Evolutionary conservation across 2,113 vertebrate species (phyloP), one percentile per base, ranked within the genome.

Genomic region (Oryzias curvinotus): DNA sequence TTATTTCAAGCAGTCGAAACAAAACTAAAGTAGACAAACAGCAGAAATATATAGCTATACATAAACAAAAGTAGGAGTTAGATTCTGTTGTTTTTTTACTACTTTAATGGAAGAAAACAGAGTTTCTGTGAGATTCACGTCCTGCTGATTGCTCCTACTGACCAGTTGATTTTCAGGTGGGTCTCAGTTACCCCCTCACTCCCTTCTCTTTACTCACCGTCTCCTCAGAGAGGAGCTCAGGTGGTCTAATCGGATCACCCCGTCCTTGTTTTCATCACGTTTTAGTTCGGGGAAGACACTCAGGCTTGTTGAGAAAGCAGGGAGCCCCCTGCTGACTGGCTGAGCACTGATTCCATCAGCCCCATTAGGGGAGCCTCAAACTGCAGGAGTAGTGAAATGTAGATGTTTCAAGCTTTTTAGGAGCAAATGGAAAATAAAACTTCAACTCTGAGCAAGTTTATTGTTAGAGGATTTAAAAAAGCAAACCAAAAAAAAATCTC

Each of bases 291-390:
- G 44, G 52, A 65, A 63, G 52, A 65, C 65, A 68, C 56, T 47
- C 57, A 19, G 49, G 65, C 68, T 69, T 66, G 69, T 65, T 49
- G n/a, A 65, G 49, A 50, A 63, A 58, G 64, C 45, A 30, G 74
- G 78, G 64, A 83, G 74, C 82, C 72, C 71, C 78, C 71, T 62
- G 78, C 71, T 83, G 84, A 83, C 80, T 83, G 80, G 77, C 58
- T 77, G 65, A 71, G 70, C 73, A 49, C 75, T 49, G 80, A 86
- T 81, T 80, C 73, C 73, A 85, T 85, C 82, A 71, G 69, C 1
- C 14, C 60, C 61, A 76, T 85, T 85, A 79, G 60, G 54, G 58
- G 25, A 60, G 65, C 58, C 65, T 25, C 71, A 65, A 77, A 80
- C 67, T 65, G 61, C 55, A 45, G 14, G 16, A 45, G 16, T 17